Conservation (phyloP, 1,140 invertebrate species). For the Diachasma alloeum region DNA sequence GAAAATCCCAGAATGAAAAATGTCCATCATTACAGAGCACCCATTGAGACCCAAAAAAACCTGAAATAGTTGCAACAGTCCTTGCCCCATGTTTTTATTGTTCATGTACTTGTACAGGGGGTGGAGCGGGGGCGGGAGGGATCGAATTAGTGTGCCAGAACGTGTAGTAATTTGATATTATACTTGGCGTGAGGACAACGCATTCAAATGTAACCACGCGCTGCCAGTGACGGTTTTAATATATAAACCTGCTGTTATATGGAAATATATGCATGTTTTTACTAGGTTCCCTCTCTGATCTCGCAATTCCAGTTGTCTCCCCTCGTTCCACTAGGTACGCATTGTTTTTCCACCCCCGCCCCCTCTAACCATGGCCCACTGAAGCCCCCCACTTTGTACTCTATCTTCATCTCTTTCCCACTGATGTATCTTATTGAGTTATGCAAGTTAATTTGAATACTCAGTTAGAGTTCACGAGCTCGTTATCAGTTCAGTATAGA, state of each 20-base stretch:
- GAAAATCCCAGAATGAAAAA: no score
- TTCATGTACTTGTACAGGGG: no score
- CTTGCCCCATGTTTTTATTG: no score
- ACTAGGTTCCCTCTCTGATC: slow-evolving; percentile 48
- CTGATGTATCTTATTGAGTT: slow-evolving; percentile 41
- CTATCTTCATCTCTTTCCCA: not conserved
- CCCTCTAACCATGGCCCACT: not conserved
- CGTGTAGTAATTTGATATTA: slow-evolving; percentile 17
- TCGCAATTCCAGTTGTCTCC: slow-evolving; percentile 34
- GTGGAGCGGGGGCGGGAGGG: not conserved
- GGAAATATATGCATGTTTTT: slow-evolving; percentile 66
- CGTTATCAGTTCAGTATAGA: slow-evolving; percentile 48
- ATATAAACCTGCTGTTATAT: slow-evolving; percentile 64
- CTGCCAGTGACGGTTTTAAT: slow-evolving; percentile 61
- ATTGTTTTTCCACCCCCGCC: not conserved
- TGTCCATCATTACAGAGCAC: no score
- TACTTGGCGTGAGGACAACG: slow-evolving; percentile 57
- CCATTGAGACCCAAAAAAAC: no score
- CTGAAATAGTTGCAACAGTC: no score
- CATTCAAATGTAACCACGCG: slow-evolving; percentile 65
- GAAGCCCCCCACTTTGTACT: not conserved
- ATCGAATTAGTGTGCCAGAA: not conserved
- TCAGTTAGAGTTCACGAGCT: slow-evolving; percentile 35
- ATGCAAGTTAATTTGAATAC: slow-evolving; percentile 63
- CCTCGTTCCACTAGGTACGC: slow-evolving; percentile 22